phyloP scores from a whole-genome alignment of 2,888 invertebrate genomes.

The Achlya flavicornis region DNA sequence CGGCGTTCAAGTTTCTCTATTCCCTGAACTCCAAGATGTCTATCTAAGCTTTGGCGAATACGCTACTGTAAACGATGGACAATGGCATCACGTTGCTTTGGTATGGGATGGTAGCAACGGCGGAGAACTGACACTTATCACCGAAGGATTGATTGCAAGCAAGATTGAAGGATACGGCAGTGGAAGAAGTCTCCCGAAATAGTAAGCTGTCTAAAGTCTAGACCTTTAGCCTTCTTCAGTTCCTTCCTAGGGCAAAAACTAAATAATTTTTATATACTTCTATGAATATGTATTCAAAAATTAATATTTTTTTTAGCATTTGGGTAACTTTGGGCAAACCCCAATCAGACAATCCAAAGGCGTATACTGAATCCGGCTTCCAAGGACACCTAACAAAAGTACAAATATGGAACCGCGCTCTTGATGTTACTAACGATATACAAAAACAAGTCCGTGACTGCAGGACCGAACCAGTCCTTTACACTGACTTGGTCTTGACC shows the following conservation, averaged over 20 bases:
- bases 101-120: constrained; percentile 96
- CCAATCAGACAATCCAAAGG: constrained; percentile 90
- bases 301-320: constrained; percentile 83
- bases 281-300: constrained; percentile 1
- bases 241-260: neutral
- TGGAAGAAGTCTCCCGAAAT: constrained; percentile 91
- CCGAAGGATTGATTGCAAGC: constrained; percentile 97
- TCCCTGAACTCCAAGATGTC: constrained; percentile 94
- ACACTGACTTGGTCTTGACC: constrained; percentile 92
- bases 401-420: constrained; percentile 95
- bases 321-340: constrained; percentile 97
- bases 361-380: constrained; percentile 95
- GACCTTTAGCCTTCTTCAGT: too few species aligned
- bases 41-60: constrained; percentile 96
- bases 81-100: constrained; percentile 97
- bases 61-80: constrained; percentile 96
- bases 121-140: constrained; percentile 94
- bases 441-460: constrained; percentile 97
- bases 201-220: constrained; percentile 82
- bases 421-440: constrained; percentile 95
- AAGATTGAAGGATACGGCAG: constrained; percentile 94
- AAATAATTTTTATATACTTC: neutral
- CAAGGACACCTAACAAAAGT: constrained; percentile 97
- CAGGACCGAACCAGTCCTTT: constrained; percentile 95
- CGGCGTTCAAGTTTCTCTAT: constrained; percentile 95